These are phyloP conservation scores for Botia almorhae DNA, from an alignment of 2,797 vertebrate genomes.

Conservation along the genomic window DNA sequence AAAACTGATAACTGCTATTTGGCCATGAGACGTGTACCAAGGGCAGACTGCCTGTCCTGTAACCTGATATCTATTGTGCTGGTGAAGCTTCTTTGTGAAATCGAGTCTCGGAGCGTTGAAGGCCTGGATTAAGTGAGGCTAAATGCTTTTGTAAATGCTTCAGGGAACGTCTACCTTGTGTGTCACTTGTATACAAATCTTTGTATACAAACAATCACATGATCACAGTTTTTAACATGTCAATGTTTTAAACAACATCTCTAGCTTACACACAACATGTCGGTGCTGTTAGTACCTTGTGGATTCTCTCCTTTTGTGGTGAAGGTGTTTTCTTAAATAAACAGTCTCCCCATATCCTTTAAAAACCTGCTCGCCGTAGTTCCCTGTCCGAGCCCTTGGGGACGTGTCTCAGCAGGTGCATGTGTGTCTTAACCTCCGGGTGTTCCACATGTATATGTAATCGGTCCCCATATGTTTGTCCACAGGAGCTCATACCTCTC, in stretches of 20 bases:
- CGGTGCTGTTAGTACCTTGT: slow-evolving; percentile 14
- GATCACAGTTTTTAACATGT: neutral
- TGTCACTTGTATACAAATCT: neutral
- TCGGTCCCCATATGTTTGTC: slow-evolving; percentile 42
- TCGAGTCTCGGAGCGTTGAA: neutral
- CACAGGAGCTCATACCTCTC: slow-evolving; percentile 95
- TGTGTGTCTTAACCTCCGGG: slow-evolving; percentile 9
- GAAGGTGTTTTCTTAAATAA: neutral
- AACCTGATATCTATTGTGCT: neutral
- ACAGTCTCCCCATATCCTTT: neutral
- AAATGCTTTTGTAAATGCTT: neutral
- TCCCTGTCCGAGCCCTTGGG: slow-evolving; percentile 5
- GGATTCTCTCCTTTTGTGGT: slow-evolving; percentile 37
- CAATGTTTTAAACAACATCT: neutral
- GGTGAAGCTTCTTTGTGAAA: neutral
- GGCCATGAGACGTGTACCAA: slow-evolving; percentile 58
- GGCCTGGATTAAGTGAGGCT: neutral
- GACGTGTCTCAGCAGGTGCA: slow-evolving; percentile 20
- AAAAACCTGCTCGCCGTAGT: slow-evolving; percentile 25
- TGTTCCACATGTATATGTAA: neutral
- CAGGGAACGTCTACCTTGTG: neutral
- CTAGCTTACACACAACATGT: neutral
- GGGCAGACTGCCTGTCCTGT: slow-evolving; percentile 54
- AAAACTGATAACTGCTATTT: slow-evolving; percentile 66
- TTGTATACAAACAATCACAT: neutral